phyloP scores from a whole-genome alignment of 2,797 vertebrate species.

The Poecilia wingei region DNA sequence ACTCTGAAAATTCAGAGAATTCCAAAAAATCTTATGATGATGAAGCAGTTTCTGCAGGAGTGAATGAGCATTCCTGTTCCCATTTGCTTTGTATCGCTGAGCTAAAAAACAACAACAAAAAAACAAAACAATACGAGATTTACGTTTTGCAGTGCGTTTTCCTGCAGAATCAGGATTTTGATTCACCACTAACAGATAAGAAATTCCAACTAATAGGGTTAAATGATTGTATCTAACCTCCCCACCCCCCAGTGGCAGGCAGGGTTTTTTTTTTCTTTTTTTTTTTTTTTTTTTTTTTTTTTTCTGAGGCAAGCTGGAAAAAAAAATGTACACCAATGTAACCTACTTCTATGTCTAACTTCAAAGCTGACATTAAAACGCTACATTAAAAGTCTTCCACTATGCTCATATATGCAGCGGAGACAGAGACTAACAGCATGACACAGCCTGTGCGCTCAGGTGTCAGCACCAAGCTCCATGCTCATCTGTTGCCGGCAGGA shows the following conservation, averaged over 20 bases:
- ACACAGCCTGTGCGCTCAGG: slow-evolving; percentile 73
- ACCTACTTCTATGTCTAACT: slow-evolving; percentile 50
- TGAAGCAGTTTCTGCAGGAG: slow-evolving; percentile 67
- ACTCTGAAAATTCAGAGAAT: slow-evolving; percentile 52
- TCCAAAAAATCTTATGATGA: slow-evolving; percentile 54
- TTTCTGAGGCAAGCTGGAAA: slow-evolving; percentile 8
- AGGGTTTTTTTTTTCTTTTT: neutral
- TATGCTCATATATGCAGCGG: slow-evolving; percentile 48
- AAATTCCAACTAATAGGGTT: slow-evolving; percentile 22
- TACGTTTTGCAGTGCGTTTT: slow-evolving; percentile 9
- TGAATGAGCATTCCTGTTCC: slow-evolving; percentile 47
- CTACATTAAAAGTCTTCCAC: slow-evolving; percentile 32
- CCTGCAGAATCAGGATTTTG: neutral
- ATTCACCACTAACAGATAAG: slow-evolving; percentile 2
- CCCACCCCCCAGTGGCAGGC: neutral
- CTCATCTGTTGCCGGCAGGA: slow-evolving; percentile 82
- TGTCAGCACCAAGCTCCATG: slow-evolving; percentile 72
- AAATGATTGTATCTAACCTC: neutral
- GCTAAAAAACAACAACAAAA: neutral
- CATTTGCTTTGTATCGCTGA: slow-evolving; percentile 23
- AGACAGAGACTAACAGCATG: slow-evolving; percentile 61
- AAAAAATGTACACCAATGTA: slow-evolving; percentile 22
- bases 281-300: neutral
- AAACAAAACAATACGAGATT: slow-evolving; percentile 9
- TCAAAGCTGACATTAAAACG: slow-evolving; percentile 32